These are phyloP conservation scores for Drosophila diplacantha DNA, from an alignment of 2,888 invertebrate genomes.

Conservation along the genomic window DNA sequence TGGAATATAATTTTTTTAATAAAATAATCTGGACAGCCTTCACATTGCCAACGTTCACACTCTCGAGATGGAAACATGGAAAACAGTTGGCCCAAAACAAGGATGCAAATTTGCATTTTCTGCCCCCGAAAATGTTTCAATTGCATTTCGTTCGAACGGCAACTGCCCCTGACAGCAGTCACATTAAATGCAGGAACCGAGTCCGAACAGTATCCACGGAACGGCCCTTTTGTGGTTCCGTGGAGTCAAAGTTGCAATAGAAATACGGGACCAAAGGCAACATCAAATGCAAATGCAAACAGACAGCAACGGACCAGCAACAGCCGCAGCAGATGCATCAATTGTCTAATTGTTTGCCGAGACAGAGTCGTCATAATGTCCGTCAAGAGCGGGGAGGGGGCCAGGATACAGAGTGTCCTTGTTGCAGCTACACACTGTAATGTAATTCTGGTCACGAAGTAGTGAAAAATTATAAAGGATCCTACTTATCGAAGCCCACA, in stretches of 20 bases:
- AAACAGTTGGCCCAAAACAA: slow-evolving; percentile 40
- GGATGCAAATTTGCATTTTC: slow-evolving; percentile 42
- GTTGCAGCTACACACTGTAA: not conserved
- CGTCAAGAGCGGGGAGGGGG: slow-evolving; percentile 51
- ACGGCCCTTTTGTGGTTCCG: slow-evolving; percentile 60
- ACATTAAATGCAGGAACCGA: slow-evolving; percentile 61
- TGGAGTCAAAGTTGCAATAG: slow-evolving; percentile 35
- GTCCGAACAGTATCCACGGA: slow-evolving; percentile 24
- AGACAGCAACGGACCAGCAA: slow-evolving; percentile 21
- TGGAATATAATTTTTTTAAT: not conserved
- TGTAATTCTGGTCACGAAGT: not conserved
- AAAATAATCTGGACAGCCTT: no score
- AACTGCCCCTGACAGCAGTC: slow-evolving; percentile 53
- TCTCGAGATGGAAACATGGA: slow-evolving; percentile 23
- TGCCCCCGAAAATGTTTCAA: slow-evolving; percentile 25
- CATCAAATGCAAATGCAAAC: slow-evolving; percentile 44
- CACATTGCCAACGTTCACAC: not conserved
- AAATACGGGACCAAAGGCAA: slow-evolving; percentile 37
- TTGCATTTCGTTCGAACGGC: slow-evolving; percentile 50
- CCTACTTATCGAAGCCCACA: not conserved
- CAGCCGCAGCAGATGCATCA: slow-evolving; percentile 62
- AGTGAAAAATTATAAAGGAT: not conserved
- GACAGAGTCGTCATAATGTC: slow-evolving; percentile 71
- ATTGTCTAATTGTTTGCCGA: slow-evolving; percentile 71
- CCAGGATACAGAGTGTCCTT: slow-evolving; percentile 8